phyloP scores from a whole-genome alignment of 2,888 invertebrate genomes.

The Sarcophaga subvicina region DNA sequence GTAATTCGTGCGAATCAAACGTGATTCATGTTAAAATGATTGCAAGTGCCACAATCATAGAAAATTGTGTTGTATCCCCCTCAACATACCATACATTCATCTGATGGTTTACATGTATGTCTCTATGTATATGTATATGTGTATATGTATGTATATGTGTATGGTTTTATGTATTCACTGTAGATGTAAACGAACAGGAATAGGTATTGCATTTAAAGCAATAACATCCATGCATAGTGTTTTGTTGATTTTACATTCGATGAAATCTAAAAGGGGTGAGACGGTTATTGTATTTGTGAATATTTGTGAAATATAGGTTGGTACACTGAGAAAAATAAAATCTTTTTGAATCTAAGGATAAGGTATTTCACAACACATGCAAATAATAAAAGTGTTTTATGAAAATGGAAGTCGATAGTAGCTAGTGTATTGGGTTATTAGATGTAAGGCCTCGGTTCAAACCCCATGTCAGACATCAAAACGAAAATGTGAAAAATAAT shows the following conservation, averaged over 20 bases:
- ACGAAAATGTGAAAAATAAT: too few relatives aligned
- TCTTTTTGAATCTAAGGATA: neutral
- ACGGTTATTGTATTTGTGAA: slow-evolving; percentile 37
- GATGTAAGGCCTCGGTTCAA: too few relatives aligned
- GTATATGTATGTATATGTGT: slow-evolving; percentile 7
- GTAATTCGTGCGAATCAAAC: slow-evolving; percentile 81
- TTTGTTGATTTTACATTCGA: slow-evolving; percentile 57
- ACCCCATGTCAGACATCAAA: too few relatives aligned
- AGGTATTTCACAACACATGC: too few relatives aligned
- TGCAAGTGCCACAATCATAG: slow-evolving; percentile 74
- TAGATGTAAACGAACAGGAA: slow-evolving; percentile 48
- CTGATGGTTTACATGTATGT: neutral
- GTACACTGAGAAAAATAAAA: neutral
- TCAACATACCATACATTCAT: slow-evolving; percentile 15
- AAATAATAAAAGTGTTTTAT: too few relatives aligned
- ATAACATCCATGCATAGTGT: slow-evolving; percentile 45
- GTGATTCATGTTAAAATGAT: slow-evolving; percentile 80
- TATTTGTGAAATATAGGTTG: slow-evolving; percentile 9
- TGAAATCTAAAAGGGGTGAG: slow-evolving; percentile 23
- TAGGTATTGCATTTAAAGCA: slow-evolving; percentile 59
- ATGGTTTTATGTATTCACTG: slow-evolving; percentile 37
- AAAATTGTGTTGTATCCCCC: slow-evolving; percentile 56
- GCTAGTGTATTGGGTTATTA: too few relatives aligned
- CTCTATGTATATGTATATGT: neutral
- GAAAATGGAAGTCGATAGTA: neutral